phyloP scores from a whole-genome alignment of 1,140 invertebrate species.

The Apis cerana region DNA sequence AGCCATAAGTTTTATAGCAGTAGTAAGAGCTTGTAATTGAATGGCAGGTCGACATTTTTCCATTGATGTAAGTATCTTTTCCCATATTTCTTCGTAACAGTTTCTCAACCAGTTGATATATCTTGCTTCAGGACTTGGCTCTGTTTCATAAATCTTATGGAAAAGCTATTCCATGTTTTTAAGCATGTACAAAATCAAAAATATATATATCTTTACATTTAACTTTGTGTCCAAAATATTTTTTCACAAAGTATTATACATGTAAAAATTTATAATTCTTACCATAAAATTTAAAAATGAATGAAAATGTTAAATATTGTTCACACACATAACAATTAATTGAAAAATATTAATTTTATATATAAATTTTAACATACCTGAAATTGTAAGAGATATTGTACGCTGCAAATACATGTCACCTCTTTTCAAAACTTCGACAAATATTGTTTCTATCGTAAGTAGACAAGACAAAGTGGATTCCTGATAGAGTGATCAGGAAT shows the following conservation, averaged over 20 bases:
- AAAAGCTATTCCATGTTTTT: slow-evolving; percentile 13
- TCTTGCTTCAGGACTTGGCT: slow-evolving; percentile 82
- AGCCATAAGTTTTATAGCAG: slow-evolving; percentile 85
- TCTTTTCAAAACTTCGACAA: slow-evolving; percentile 85
- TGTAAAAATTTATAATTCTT: slow-evolving; percentile 1
- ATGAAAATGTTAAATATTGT: neutral
- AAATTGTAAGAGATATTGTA: slow-evolving; percentile 71
- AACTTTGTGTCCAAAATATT: slow-evolving; percentile 13
- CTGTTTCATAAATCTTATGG: slow-evolving; percentile 68
- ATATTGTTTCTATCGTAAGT: slow-evolving; percentile 86
- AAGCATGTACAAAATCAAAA: neutral
- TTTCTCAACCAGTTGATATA: slow-evolving; percentile 84
- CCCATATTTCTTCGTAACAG: slow-evolving; percentile 84
- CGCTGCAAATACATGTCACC: slow-evolving; percentile 83
- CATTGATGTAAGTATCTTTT: slow-evolving; percentile 81
- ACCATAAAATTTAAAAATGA: neutral
- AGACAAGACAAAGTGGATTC: slow-evolving; percentile 80
- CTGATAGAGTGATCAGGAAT: slow-evolving; percentile 71
- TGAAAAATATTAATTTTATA: neutral
- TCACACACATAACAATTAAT: neutral
- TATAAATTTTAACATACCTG: slow-evolving; percentile 61
- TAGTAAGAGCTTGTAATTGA: slow-evolving; percentile 84
- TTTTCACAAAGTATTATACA: slow-evolving; percentile 33
- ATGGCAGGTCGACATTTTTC: slow-evolving; percentile 80
- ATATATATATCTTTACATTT: neutral